Conservation (phyloP, 2,888 invertebrate genomes). For the Amphipoea oculea region DNA sequence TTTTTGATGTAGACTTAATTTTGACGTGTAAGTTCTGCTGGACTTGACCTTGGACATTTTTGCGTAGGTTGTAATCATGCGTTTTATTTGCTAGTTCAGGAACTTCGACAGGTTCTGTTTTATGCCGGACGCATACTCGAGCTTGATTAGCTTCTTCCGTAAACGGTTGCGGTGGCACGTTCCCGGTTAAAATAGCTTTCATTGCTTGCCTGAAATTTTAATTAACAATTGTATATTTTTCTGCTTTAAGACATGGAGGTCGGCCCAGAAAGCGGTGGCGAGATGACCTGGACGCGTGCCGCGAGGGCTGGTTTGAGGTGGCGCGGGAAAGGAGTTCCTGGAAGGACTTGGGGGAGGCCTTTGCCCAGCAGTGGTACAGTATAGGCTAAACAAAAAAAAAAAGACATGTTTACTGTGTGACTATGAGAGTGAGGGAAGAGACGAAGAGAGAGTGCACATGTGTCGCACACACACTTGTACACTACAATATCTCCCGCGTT, state of each 20-base stretch:
- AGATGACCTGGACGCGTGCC: too few relatives aligned
- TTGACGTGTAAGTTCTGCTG: conserved; percentile 28
- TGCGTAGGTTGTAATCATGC: background rate
- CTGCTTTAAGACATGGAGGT: background rate
- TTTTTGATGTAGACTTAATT: conserved; percentile 12
- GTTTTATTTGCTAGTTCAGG: conserved; percentile 13
- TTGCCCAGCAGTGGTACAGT: too few relatives aligned
- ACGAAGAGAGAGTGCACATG: background rate
- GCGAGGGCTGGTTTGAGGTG: too few relatives aligned
- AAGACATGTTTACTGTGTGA: background rate
- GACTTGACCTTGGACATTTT: conserved; percentile 9
- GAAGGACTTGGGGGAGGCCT: too few relatives aligned
- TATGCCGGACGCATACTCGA: background rate
- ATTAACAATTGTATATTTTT: background rate
- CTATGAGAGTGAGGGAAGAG: background rate
- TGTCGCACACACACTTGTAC: background rate
- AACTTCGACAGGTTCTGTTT: conserved; percentile 17
- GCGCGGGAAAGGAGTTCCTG: too few relatives aligned
- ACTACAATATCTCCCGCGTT: background rate
- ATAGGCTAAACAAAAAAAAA: too few relatives aligned
- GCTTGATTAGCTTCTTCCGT: conserved; percentile 25
- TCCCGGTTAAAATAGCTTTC: conserved; percentile 67
- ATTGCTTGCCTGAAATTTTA: conserved; percentile 75
- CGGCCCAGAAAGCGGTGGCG: too few relatives aligned
- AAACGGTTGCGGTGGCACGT: conserved; percentile 35